phyloP scores from a whole-genome alignment of 2,113 vertebrate genomes.

The Pelecanoides urinatrix region DNA sequence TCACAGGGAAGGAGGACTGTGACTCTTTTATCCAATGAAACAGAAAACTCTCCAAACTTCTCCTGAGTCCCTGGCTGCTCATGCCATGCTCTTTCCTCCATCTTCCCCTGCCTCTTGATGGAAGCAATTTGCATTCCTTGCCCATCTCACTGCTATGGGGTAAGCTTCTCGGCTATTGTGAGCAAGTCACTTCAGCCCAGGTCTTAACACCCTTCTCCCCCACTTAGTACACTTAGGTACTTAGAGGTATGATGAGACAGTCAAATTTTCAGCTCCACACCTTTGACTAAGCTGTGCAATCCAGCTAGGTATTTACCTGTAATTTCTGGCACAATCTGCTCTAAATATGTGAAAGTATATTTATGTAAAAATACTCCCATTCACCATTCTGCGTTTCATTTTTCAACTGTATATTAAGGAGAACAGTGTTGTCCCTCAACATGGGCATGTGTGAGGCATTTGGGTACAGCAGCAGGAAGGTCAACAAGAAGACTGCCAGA shows the following conservation, averaged over 20 bases:
- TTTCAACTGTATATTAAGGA: background rate
- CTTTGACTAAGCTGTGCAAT: background rate
- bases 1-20: background rate
- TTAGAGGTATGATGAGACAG: background rate
- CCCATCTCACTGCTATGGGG: background rate
- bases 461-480: background rate
- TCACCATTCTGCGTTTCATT: background rate
- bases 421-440: background rate
- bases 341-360: background rate
- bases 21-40: background rate
- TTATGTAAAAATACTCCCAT: background rate
- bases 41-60: background rate
- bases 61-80: background rate
- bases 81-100: background rate
- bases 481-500: background rate
- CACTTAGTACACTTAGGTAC: background rate
- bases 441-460: background rate
- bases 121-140: background rate
- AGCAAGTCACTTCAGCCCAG: background rate
- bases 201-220: background rate
- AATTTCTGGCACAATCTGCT: background rate
- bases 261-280: background rate
- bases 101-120: background rate
- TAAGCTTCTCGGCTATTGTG: background rate
- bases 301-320: background rate